Evolutionary conservation across 30 jellyfish, hydroid and myxozoan species (phyloP).

Genomic region (Mastigias papua): DNA sequence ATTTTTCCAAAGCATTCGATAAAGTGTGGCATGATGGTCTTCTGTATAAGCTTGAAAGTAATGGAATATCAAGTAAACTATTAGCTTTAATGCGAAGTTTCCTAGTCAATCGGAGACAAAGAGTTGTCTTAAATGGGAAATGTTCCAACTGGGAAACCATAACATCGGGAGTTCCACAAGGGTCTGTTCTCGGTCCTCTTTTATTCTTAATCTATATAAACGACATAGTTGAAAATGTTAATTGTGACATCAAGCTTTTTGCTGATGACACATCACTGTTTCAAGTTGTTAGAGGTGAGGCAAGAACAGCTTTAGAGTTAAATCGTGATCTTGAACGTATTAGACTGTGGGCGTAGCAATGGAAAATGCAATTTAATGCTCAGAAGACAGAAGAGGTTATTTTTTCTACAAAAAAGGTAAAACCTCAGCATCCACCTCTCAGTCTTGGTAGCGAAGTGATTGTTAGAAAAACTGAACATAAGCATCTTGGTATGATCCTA

Average conservation of each 20-base stretch:
- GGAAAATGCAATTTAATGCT: too few species aligned
- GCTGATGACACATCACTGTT: too few species aligned
- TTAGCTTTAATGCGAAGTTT: not conserved
- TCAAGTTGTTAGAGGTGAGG: too few species aligned
- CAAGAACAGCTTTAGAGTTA: too few species aligned
- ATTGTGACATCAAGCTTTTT: not conserved
- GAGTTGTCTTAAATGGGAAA: constrained; percentile 1
- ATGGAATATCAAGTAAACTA: constrained; percentile 2
- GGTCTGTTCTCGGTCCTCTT: constrained; percentile 14
- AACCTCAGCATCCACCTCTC: too few species aligned
- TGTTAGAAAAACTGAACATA: too few species aligned
- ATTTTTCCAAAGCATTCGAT: constrained; percentile 13
- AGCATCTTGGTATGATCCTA: too few species aligned
- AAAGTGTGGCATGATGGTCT: not conserved
- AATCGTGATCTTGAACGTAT: too few species aligned
- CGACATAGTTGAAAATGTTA: not conserved
- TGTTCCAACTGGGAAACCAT: not conserved
- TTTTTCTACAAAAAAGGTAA: too few species aligned
- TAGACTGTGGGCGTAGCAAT: too few species aligned
- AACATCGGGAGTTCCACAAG: constrained; percentile 3
- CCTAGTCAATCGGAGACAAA: not conserved
- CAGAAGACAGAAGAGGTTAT: too few species aligned
- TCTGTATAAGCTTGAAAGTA: constrained; percentile 9
- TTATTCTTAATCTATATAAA: constrained; percentile 5
- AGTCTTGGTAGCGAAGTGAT: too few species aligned